Conservation (phyloP, 2,113 vertebrate species). For the Brachirus orientalis region DNA sequence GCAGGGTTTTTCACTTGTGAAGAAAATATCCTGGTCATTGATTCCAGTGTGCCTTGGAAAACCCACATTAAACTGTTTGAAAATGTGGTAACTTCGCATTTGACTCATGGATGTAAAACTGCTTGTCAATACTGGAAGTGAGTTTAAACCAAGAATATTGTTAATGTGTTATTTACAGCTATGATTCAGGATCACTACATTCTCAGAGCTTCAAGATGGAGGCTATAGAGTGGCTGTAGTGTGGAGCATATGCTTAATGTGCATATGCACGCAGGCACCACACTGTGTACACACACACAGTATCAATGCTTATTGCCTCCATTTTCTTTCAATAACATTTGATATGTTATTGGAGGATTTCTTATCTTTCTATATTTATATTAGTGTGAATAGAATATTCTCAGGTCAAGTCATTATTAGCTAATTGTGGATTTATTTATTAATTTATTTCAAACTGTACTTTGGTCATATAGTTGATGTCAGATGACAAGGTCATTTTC, state of each 20-base stretch:
- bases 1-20: conserved; percentile 17
- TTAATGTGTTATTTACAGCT: conserved; percentile 26
- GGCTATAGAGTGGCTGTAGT: background rate
- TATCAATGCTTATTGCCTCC: too few relatives aligned
- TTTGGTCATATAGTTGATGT: too few relatives aligned
- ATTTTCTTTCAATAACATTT: background rate
- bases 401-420: too few relatives aligned
- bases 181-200: background rate
- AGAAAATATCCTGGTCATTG: conserved; percentile 32
- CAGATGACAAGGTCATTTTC: too few relatives aligned
- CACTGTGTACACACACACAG: background rate
- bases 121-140: conserved; percentile 25
- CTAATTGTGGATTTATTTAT: too few relatives aligned
- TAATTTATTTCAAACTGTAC: too few relatives aligned
- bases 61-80: conserved; percentile 38
- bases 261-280: too few relatives aligned
- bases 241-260: background rate
- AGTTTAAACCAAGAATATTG: conserved; percentile 18
- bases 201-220: conserved; percentile 10
- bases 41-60: conserved; percentile 14
- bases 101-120: conserved; percentile 39
- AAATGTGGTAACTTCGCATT: conserved; percentile 18
- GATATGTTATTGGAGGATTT: background rate
- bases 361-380: background rate
- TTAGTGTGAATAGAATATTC: too few relatives aligned